Evolutionary conservation across 2,113 vertebrate genomes (phyloP).

Genomic region (Opisthocomus hoazin): DNA sequence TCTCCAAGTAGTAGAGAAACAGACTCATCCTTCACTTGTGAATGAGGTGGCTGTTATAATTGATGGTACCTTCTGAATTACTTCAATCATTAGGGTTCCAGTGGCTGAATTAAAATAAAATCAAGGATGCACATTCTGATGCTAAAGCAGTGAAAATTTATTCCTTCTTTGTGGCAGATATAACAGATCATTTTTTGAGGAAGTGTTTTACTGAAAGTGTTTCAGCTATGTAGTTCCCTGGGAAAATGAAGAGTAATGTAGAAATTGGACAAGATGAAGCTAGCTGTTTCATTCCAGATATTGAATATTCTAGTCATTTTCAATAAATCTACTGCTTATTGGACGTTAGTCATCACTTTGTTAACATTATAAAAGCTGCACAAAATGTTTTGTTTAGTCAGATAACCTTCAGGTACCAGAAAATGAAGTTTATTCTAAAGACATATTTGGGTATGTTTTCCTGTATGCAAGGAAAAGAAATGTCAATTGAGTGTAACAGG

Average conservation of each 20-base stretch:
- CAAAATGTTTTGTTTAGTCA: slow-evolving; percentile 37
- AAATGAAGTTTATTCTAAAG: background rate
- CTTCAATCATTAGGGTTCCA: slow-evolving; percentile 55
- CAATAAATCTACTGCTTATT: slow-evolving; percentile 64
- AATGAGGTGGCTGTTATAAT: slow-evolving; percentile 49
- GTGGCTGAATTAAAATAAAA: slow-evolving; percentile 71
- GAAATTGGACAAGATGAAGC: slow-evolving; percentile 70
- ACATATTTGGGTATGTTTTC: background rate
- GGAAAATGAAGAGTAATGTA: slow-evolving; percentile 71
- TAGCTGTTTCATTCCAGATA: slow-evolving; percentile 66
- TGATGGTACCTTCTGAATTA: slow-evolving; percentile 49
- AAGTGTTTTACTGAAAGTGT: slow-evolving; percentile 59
- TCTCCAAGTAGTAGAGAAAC: slow-evolving; percentile 49
- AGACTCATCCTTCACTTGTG: slow-evolving; percentile 36
- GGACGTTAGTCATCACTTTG: slow-evolving; percentile 44
- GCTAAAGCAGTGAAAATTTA: slow-evolving; percentile 49
- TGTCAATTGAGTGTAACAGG: background rate
- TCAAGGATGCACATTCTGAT: slow-evolving; percentile 62
- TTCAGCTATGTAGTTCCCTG: slow-evolving; percentile 50
- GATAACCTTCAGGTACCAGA: background rate
- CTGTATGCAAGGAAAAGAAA: background rate
- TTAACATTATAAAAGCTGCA: slow-evolving; percentile 34
- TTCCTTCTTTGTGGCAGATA: slow-evolving; percentile 58
- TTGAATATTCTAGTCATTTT: slow-evolving; percentile 63
- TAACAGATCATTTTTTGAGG: slow-evolving; percentile 64